Base-by-base conservation (phyloP, 1,140 invertebrate species). In the Dryas iulia region DNA sequence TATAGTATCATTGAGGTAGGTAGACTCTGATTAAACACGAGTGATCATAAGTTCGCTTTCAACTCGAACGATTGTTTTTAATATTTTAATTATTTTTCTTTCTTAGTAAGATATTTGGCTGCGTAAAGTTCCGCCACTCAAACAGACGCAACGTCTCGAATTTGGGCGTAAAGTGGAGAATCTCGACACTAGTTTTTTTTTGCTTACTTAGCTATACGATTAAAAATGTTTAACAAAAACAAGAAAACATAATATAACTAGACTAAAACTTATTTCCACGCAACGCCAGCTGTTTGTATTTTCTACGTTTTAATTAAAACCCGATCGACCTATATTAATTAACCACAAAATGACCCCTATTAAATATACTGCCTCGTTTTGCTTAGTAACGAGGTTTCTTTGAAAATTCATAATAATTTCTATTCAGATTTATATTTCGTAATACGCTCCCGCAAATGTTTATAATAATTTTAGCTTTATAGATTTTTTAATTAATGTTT, bases 271-370 rank as follows among this genome's bases (percentile, higher is more conserved):
- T 31, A 39, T 21, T 8, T 18, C 1, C 35, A 39, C 35, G 14
- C 35, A 60, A 8, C 31, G 35, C 11, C 59, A 60, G 59, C 33
- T 39, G 58, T 59, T 59, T 33, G 59, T 26, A 26, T 60, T 60
- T 60, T 39, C 59, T 39, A 25, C 59, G 33, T 60, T 60, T 59
- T 60, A 60, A 60, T 60, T 60, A 60, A 60, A 60, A 60, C 21
- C 25, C 33, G 21, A 60, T 39, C 28, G 59, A 35, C 26, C 30
- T 33, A 35, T 60, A 60, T 60, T 47, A 35, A 60, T 60, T 60
- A 33, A 60, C 59, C 59, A 39, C 59, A 47, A 60, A 60, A 21
- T 39, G 59, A 60, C 59, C 59, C 31, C 11, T 18, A 39, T 35
- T 60, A 60, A 60, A 60, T 60, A 39, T 47, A 60, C 59, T 23